Evolutionary conservation across 1,140 invertebrate genomes (phyloP).

Genomic region (Drosophila bipectinata): DNA sequence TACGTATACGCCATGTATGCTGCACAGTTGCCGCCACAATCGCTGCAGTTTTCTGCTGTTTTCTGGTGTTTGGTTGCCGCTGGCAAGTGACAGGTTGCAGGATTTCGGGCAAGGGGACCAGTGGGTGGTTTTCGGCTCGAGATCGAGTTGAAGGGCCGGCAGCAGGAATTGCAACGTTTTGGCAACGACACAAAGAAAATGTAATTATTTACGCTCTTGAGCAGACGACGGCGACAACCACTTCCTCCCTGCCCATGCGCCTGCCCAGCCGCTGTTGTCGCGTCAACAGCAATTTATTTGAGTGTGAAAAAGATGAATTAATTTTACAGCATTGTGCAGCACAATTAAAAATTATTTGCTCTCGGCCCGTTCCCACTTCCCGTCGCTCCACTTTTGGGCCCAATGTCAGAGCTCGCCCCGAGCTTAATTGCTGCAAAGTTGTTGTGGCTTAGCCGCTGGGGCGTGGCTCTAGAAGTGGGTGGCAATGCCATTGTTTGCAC

Average conservation of each 20-base stretch:
- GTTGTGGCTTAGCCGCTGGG: constrained; percentile 77
- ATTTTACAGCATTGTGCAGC: constrained; percentile 82
- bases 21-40: constrained; percentile 32
- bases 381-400: constrained; percentile 15
- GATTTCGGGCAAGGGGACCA: constrained; percentile 10
- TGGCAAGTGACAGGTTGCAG: constrained; percentile 64
- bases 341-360: constrained; percentile 82
- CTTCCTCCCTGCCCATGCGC: constrained; percentile 27
- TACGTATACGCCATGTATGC: constrained; percentile 67
- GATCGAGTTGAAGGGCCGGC: constrained; percentile 19
- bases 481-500: constrained; percentile 41
- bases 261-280: constrained; percentile 57
- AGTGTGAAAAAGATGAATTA: constrained; percentile 83
- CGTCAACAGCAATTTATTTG: constrained; percentile 81
- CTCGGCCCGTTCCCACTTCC: constrained; percentile 18
- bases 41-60: constrained; percentile 14
- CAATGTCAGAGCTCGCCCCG: constrained; percentile 63
- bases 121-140: constrained; percentile 6
- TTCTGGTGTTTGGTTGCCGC: constrained; percentile 22
- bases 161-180: constrained; percentile 73
- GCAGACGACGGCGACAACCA: constrained; percentile 57
- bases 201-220: constrained; percentile 82
- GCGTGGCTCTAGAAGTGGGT: constrained; percentile 23
- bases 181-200: constrained; percentile 79
- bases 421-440: constrained; percentile 81